Evolutionary conservation across 2,888 invertebrate species (phyloP).

Genomic region (Athalia circularis): DNA sequence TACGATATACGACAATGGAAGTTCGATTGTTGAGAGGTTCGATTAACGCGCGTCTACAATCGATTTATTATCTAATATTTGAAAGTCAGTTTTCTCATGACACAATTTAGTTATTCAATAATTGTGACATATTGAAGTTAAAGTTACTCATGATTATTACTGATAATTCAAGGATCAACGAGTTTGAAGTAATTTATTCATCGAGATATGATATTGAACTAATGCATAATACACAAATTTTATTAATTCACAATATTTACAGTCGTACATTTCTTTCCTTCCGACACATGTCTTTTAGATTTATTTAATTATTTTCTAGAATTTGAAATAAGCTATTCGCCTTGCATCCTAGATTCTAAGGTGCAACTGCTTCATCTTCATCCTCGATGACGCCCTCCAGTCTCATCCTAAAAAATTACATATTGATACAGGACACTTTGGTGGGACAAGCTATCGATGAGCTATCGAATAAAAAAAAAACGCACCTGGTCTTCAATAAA

Average conservation of each 20-base stretch:
- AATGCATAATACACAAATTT: not conserved
- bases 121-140: no score
- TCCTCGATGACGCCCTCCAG: constrained; percentile 56
- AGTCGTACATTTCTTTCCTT: not conserved
- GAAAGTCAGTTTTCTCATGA: no score
- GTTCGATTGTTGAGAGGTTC: no score
- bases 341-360: not conserved
- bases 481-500: no score
- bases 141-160: not conserved
- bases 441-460: not conserved
- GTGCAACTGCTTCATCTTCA: constrained; percentile 36
- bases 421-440: not conserved
- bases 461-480: not conserved
- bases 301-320: not conserved
- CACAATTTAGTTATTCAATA: no score
- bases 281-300: constrained; percentile 6
- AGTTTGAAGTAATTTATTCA: constrained; percentile 17
- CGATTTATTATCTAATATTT: no score
- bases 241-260: constrained; percentile 28
- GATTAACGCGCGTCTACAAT: no score
- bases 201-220: constrained; percentile 6
- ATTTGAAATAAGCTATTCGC: constrained; percentile 14
- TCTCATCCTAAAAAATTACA: constrained; percentile 57
- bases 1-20: no score
- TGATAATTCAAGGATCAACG: not conserved